phyloP scores from a whole-genome alignment of 2,797 vertebrate genomes.

The Rhinatrema bivittatum region DNA sequence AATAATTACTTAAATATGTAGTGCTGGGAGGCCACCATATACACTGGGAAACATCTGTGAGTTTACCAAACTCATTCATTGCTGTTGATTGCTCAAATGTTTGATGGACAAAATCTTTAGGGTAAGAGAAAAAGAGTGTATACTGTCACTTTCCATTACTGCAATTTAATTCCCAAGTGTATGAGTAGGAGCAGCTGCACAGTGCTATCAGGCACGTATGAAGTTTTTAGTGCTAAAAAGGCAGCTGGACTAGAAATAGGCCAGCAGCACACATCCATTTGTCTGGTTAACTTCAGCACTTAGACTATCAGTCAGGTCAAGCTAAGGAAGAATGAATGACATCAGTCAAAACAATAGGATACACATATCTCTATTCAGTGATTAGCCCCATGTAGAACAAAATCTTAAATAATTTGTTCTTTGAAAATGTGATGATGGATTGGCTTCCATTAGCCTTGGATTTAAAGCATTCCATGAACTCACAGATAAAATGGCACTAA shows the following conservation, averaged over 20 bases:
- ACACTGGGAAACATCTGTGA: no score
- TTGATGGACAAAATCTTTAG: constrained; percentile 15
- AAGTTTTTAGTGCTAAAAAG: constrained; percentile 44
- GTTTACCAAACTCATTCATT: constrained; percentile 30
- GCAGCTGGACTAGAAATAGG: constrained; percentile 54
- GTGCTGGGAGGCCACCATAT: no score
- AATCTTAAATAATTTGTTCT: constrained; percentile 60
- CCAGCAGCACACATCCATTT: constrained; percentile 43
- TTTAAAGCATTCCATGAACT: constrained; percentile 54
- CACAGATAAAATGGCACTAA: constrained; percentile 60
- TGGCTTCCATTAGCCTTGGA: constrained; percentile 56
- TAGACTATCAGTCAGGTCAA: constrained; percentile 45
- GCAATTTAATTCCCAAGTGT: constrained; percentile 38
- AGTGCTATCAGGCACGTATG: constrained; percentile 28
- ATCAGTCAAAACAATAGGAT: constrained; percentile 59
- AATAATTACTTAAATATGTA: no score
- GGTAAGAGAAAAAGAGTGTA: constrained; percentile 20
- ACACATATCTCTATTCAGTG: constrained; percentile 45
- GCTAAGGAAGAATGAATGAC: constrained; percentile 51
- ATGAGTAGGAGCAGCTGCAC: constrained; percentile 47
- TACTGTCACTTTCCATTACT: constrained; percentile 30
- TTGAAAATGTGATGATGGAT: constrained; percentile 68
- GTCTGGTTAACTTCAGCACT: constrained; percentile 55
- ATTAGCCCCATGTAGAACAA: constrained; percentile 48
- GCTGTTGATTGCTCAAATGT: constrained; percentile 23